Conservation (phyloP, 1,140 invertebrate genomes). For the honey bee (Apis mellifera) region Amel_HAv3.1 CM009931.2:18621501-18622000, state of each 20-base stretch:
- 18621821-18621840: not conserved
- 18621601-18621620: slow-evolving; percentile 42
- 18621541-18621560: not conserved
- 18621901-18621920: not conserved
- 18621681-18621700: slow-evolving; percentile 49
- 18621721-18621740: slow-evolving; percentile 40
- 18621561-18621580: not conserved
- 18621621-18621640: slow-evolving; percentile 52
- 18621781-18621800: not conserved
- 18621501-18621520: slow-evolving; percentile 50
- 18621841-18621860: not conserved
- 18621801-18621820: slow-evolving; percentile 10
- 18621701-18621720: not conserved
- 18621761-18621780: not conserved
- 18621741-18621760: slow-evolving; percentile 20
- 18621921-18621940: slow-evolving; percentile 11
- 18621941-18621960: slow-evolving; percentile 5
- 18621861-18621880: not conserved
- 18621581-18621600: slow-evolving; percentile 35
- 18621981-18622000: no score
- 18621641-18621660: slow-evolving; percentile 56
- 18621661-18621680: slow-evolving; percentile 62
- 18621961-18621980: not conserved
- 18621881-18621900: not conserved
- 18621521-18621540: no score